These are phyloP conservation scores for Teinopalpus imperialis DNA, from an alignment of 2,888 invertebrate genomes.

Conservation along the genomic window DNA sequence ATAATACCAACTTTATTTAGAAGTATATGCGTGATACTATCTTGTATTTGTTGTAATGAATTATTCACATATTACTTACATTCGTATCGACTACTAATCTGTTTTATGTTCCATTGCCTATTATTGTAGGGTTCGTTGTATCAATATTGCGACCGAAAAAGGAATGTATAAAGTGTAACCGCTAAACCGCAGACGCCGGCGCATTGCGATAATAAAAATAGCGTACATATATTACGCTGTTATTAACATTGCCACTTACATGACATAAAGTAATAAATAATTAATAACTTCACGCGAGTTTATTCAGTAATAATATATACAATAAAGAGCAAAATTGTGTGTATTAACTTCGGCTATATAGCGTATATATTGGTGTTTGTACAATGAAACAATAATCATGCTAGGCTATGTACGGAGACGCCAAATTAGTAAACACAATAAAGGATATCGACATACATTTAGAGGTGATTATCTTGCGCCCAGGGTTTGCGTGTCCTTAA, in stretches of 20 bases:
- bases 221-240: too few relatives aligned
- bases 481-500: conserved; percentile 26
- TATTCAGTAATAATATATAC: conserved; percentile 29
- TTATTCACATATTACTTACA: conserved; percentile 5
- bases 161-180: conserved; percentile 22
- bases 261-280: neutral
- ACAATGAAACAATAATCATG: conserved; percentile 41
- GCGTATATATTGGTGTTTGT: conserved; percentile 34
- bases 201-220: conserved; percentile 14
- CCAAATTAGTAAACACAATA: conserved; percentile 38
- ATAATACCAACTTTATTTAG: too few relatives aligned
- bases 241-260: too few relatives aligned
- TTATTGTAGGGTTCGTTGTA: conserved; percentile 9
- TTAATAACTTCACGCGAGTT: conserved; percentile 29
- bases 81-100: conserved; percentile 3
- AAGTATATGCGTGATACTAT: too few relatives aligned
- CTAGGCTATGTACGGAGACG: conserved; percentile 34
- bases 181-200: conserved; percentile 33
- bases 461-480: conserved; percentile 31
- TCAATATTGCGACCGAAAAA: conserved; percentile 14
- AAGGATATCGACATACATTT: conserved; percentile 36
- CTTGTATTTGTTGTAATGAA: too few relatives aligned
- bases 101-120: conserved; percentile 1
- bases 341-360: conserved; percentile 29
- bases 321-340: conserved; percentile 34